These are phyloP conservation scores for Hirudinaria manillensis DNA, from an alignment of 2,888 invertebrate species.

Conservation along the genomic window DNA sequence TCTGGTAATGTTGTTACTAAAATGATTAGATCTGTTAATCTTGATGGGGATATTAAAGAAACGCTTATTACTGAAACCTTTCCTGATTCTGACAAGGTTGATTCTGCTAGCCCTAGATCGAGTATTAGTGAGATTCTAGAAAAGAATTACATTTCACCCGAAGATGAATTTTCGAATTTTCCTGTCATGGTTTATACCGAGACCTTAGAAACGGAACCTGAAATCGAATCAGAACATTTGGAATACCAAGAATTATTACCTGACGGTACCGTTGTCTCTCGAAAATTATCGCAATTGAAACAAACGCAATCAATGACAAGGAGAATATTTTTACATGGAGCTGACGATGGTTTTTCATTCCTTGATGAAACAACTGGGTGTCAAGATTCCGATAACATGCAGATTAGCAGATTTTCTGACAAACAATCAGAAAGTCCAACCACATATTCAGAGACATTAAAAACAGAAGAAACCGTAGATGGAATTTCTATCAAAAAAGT, in stretches of 20 bases:
- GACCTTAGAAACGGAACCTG: constrained; percentile 40
- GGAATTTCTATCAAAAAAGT: constrained; percentile 39
- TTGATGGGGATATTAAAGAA: constrained; percentile 39
- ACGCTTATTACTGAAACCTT: constrained; percentile 38
- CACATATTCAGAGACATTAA: constrained; percentile 34
- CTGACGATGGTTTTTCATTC: constrained; percentile 32
- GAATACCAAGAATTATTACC: constrained; percentile 41
- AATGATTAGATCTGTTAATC: constrained; percentile 36
- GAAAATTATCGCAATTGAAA: constrained; percentile 43
- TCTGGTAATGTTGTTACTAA: background rate
- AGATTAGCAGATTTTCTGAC: constrained; percentile 29
- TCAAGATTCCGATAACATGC: constrained; percentile 19
- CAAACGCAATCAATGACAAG: constrained; percentile 43
- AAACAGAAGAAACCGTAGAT: constrained; percentile 36
- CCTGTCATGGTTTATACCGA: constrained; percentile 38
- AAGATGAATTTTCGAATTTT: constrained; percentile 19
- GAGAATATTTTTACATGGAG: constrained; percentile 41
- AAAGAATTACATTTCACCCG: constrained; percentile 33
- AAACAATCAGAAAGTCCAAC: constrained; percentile 25
- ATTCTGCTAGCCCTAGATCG: constrained; percentile 36
- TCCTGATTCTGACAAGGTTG: constrained; percentile 35
- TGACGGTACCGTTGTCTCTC: constrained; percentile 41
- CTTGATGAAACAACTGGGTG: background rate
- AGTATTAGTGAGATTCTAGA: constrained; percentile 36
- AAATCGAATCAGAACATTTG: constrained; percentile 38